These are phyloP conservation scores for Cryptomyrus ogoouensis DNA, from an alignment of 2,113 vertebrate species.

Conservation along the genomic window DNA sequence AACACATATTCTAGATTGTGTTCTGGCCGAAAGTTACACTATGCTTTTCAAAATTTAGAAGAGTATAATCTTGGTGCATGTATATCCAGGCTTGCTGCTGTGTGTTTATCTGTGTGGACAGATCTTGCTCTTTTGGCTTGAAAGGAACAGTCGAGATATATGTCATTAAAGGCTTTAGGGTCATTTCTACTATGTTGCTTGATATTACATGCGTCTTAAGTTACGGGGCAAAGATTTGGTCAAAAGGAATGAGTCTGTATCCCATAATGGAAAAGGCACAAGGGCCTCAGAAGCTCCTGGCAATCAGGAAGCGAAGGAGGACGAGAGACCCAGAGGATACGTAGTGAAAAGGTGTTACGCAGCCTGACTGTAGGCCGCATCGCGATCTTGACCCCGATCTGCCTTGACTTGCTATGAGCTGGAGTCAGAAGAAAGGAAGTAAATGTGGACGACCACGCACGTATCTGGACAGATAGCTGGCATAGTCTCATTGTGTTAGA, in stretches of 20 bases:
- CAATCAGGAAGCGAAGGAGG: neutral
- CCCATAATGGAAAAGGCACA: neutral
- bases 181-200: neutral
- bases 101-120: neutral
- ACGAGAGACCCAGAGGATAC: neutral
- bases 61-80: neutral
- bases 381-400: neutral
- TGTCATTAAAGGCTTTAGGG: neutral
- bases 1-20: neutral
- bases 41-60: neutral
- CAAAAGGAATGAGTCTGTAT: neutral
- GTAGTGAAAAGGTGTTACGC: neutral
- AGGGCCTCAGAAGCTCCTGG: neutral
- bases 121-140: neutral
- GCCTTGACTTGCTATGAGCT: neutral
- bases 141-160: neutral
- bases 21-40: neutral
- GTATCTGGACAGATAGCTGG: neutral
- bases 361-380: neutral
- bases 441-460: neutral
- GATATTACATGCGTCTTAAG: neutral
- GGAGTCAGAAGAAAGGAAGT: neutral
- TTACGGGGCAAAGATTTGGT: neutral
- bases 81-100: neutral
- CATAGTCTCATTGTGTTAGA: neutral